Evolutionary conservation across 2,888 invertebrate species (phyloP).

Genomic region (Cyaniris semiargus): DNA sequence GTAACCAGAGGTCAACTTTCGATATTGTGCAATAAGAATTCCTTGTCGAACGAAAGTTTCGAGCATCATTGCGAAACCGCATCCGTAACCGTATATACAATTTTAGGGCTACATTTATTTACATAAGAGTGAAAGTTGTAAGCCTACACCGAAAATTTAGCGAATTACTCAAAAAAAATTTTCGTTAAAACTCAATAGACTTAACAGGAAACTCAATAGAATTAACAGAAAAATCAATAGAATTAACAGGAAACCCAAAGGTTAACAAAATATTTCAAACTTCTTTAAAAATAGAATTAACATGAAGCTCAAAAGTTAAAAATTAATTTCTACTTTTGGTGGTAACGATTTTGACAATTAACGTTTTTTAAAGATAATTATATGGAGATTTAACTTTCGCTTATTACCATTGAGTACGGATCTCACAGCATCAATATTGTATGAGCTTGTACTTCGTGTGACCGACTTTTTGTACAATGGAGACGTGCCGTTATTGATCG

Average conservation of each 20-base stretch:
- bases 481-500: background rate
- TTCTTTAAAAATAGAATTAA: background rate
- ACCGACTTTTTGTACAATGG: constrained; percentile 33
- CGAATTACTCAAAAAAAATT: background rate
- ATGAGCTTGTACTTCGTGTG: constrained; percentile 33
- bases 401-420: constrained; percentile 31
- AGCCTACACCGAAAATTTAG: background rate
- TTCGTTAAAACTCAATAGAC: background rate
- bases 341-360: background rate
- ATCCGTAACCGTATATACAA: constrained; percentile 41
- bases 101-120: constrained; percentile 43
- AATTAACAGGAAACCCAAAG: background rate
- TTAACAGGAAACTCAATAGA: background rate
- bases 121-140: constrained; percentile 45
- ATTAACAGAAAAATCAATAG: no score
- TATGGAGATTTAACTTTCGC: constrained; percentile 38
- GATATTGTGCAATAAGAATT: constrained; percentile 46
- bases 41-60: constrained; percentile 49
- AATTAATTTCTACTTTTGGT: background rate
- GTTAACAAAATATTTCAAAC: background rate
- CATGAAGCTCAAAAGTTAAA: background rate
- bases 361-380: constrained; percentile 12
- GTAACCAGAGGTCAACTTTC: constrained; percentile 35
- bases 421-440: constrained; percentile 37
- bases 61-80: constrained; percentile 42